Base-by-base conservation (phyloP, 2,113 vertebrate species). In the Nothoprocta perdicaria region DNA sequence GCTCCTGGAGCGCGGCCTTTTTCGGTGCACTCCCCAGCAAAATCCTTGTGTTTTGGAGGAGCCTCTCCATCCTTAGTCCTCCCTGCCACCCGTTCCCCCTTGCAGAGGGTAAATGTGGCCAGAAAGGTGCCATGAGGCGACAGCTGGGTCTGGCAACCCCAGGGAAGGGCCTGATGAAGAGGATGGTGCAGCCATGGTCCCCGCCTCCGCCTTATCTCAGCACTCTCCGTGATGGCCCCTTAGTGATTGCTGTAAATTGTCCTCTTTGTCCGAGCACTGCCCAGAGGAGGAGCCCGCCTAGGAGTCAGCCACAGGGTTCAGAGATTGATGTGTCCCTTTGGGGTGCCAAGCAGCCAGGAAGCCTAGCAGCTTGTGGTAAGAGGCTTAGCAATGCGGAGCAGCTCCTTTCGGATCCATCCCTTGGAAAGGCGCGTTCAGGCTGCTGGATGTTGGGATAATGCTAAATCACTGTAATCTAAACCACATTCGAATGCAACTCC, bases 381-480 rank as follows among this genome's bases (percentile, higher is more conserved):
- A 67, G 92, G 68, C 87, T 93, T 94, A 96, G 90, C 92, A 95
- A 93, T 93, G 78, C 80, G 88, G 94, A 94, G 92, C 93, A 96
- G 92, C 95, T 94, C 85, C 95, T 97, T 96, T 95, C 80, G 93
- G 89, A 96, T 86, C 90, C 92, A 94, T 74, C 93, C 91, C 93
- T 90, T 92, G 94, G 80, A 96, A 96, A 95, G 84, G 92, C 91
- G 95, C 93, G 94, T 95, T 82, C 84, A 33, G 88, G 89, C 95
- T 93, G 65, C 65, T 95, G 84, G 88, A 96, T 93, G 91, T 79
- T 95, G 91, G 92, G 95, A 93, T 90, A 91, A 93, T 53, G 94
- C 81, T 97, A 95, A 96, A 96, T 96, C 95, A 96, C 82, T 95
- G 95, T 96, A 96, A 97, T 96, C 89, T 88, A 96, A 96, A 96